Conservation (phyloP, 2,888 invertebrate species). For the Calameuta idolon region DNA sequence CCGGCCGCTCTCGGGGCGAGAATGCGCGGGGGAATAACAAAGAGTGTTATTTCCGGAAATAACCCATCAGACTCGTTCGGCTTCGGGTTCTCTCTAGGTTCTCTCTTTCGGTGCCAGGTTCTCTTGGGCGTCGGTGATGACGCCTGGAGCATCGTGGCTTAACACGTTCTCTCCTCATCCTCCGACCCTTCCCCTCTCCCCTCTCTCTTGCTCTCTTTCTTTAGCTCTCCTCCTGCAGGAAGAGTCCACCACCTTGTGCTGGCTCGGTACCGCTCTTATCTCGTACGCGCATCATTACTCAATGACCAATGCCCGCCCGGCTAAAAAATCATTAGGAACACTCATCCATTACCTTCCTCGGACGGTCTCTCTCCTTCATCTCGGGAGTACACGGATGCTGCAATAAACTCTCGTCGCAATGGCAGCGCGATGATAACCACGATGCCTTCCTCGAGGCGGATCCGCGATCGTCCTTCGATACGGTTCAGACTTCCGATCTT, state of each 20-base stretch:
- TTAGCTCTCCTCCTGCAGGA: not conserved
- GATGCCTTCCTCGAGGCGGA: not conserved
- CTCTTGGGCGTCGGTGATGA: constrained; percentile 26
- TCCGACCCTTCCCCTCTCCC: constrained; percentile 26
- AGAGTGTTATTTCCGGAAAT: constrained; percentile 42
- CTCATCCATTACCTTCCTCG: constrained; percentile 48
- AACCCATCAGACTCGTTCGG: constrained; percentile 26
- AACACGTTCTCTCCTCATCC: constrained; percentile 28
- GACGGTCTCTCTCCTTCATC: constrained; percentile 24
- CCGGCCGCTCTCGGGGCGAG: constrained; percentile 13
- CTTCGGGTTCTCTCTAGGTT: constrained; percentile 6
- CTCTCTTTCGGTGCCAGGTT: constrained; percentile 14
- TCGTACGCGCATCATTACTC: constrained; percentile 55
- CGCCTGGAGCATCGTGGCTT: constrained; percentile 37
- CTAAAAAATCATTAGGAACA: constrained; percentile 56
- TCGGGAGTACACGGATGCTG: constrained; percentile 22
- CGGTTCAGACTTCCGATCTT: not conserved
- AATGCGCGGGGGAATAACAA: constrained; percentile 27
- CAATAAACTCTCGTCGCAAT: constrained; percentile 21
- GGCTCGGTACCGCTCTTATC: constrained; percentile 40
- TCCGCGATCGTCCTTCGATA: not conserved
- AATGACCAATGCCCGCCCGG: constrained; percentile 46
- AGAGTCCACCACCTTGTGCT: constrained; percentile 5
- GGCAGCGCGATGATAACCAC: constrained; percentile 26
- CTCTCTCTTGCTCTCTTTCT: constrained; percentile 17